Percentiles rank a stretch among this genome's conserved stretches.
These are phyloP conservation scores for Apis dorsata DNA, from an alignment of 1,140 invertebrate species.

Conservation along the genomic window DNA sequence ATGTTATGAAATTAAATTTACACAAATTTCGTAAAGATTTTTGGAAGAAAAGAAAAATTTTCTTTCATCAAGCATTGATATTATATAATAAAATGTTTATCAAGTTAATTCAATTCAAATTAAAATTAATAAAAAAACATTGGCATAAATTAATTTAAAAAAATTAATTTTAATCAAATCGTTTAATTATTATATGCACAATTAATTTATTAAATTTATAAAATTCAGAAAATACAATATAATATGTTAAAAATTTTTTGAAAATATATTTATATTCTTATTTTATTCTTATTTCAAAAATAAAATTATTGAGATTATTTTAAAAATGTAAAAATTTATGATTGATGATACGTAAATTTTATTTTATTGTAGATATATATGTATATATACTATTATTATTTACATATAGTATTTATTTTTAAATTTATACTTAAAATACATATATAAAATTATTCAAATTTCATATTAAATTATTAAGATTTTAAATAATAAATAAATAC, in stretches of 20 bases:
- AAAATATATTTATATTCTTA: background rate
- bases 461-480: background rate
- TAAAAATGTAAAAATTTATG: too few relatives aligned
- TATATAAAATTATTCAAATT: background rate
- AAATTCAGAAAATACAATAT: too few relatives aligned
- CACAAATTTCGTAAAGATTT: background rate
- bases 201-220: too few relatives aligned
- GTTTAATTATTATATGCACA: too few relatives aligned
- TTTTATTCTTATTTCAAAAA: background rate
- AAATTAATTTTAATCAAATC: background rate
- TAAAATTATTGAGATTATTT: too few relatives aligned
- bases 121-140: background rate
- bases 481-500: conserved; percentile 5
- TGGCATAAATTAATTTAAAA: background rate
- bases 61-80: background rate
- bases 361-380: too few relatives aligned
- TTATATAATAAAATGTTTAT: background rate
- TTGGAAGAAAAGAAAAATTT: background rate
- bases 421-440: too few relatives aligned
- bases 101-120: background rate
- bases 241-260: background rate
- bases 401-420: background rate
- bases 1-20: background rate
- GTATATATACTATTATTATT: too few relatives aligned
- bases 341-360: too few relatives aligned